These are phyloP conservation scores for Gallinago nigripennis DNA, from an alignment of 2,797 vertebrate genomes.

Conservation along the genomic window DNA sequence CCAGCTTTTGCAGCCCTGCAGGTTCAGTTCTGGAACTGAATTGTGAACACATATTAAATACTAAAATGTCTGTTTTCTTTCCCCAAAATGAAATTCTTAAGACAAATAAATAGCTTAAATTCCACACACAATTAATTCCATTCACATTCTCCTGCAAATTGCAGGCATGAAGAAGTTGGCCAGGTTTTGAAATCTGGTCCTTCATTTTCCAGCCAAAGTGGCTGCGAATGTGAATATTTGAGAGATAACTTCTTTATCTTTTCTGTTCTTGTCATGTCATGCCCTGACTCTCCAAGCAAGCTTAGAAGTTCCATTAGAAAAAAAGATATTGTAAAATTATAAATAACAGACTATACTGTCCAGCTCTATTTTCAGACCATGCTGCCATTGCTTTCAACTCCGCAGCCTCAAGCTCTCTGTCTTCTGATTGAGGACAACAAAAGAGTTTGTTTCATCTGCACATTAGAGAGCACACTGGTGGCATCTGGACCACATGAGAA, in stretches of 20 bases:
- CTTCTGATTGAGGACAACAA: constrained; percentile 8
- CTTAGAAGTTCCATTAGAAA: constrained; percentile 5
- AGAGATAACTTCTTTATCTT: constrained; percentile 11
- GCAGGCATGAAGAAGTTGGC: not conserved
- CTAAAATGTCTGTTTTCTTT: constrained; percentile 9
- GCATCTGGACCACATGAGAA: constrained; percentile 5
- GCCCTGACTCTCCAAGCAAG: constrained; percentile 1
- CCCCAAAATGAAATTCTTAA: constrained; percentile 6
- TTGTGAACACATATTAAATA: not conserved
- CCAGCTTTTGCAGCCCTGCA: constrained; percentile 11
- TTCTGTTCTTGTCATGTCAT: not conserved
- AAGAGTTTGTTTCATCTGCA: constrained; percentile 17
- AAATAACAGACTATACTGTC: not conserved
- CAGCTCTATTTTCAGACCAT: constrained; percentile 6
- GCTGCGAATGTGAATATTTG: constrained; percentile 15
- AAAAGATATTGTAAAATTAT: not conserved
- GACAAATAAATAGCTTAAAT: constrained; percentile 30
- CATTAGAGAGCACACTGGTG: not conserved
- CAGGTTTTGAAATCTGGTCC: constrained; percentile 39
- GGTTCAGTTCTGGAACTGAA: not conserved
- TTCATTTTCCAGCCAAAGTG: constrained; percentile 6
- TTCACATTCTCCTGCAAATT: not conserved
- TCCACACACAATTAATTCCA: constrained; percentile 13
- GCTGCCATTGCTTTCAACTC: not conserved
- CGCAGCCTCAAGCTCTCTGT: not conserved